Evolutionary conservation across 2,888 invertebrate genomes (phyloP).

Genomic region (Acrocera orbiculus): DNA sequence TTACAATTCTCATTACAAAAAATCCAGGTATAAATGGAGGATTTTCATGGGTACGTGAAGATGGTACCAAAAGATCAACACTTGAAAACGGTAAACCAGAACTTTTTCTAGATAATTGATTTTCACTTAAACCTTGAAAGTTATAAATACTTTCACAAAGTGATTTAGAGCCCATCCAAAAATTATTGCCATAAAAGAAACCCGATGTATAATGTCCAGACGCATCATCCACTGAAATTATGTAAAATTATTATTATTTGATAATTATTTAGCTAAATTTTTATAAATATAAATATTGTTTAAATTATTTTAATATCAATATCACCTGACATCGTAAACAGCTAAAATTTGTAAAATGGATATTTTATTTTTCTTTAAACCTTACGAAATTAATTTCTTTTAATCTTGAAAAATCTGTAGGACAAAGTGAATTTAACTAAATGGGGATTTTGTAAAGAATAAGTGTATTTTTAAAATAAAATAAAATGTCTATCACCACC

Average conservation of each 20-base stretch:
- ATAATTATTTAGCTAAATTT: no score
- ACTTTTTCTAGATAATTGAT: constrained; percentile 9
- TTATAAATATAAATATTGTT: no score
- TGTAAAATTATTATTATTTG: constrained; percentile 8
- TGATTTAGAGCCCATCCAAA: constrained; percentile 60
- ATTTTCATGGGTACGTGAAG: constrained; percentile 25
- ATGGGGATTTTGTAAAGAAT: no score
- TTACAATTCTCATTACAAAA: constrained; percentile 41
- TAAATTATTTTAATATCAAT: no score
- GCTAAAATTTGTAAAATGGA: no score
- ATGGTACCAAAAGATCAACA: constrained; percentile 20
- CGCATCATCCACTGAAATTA: constrained; percentile 45
- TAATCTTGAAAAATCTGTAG: no score
- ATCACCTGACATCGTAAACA: no score
- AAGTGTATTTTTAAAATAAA: no score
- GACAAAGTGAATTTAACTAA: no score
- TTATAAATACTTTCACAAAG: constrained; percentile 39
- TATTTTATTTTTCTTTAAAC: no score
- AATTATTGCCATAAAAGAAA: constrained; percentile 69
- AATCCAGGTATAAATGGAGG: constrained; percentile 53
- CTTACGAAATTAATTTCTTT: no score
- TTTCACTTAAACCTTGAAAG: neutral
- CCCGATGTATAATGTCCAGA: constrained; percentile 60
- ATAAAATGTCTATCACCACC: no score
- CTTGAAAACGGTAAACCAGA: constrained; percentile 26